phyloP scores from a whole-genome alignment of 2,797 vertebrate genomes.

The Echiichthys vipera region DNA sequence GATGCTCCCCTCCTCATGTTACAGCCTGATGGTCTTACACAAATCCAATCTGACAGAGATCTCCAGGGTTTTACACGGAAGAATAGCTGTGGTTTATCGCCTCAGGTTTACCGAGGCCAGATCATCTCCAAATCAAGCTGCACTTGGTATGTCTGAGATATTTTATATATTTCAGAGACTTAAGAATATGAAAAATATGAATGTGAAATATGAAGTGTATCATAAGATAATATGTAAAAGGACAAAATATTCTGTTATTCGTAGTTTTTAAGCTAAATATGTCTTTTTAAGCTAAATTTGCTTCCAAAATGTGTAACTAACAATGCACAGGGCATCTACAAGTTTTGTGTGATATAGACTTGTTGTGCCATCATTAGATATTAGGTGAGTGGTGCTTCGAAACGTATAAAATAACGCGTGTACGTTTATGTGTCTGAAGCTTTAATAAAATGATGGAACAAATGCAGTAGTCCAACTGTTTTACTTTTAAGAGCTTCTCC shows the following conservation, averaged over 20 bases:
- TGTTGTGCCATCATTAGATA: constrained; percentile 4
- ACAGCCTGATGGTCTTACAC: constrained; percentile 71
- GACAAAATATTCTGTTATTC: too few species aligned
- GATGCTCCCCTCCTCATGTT: constrained; percentile 63
- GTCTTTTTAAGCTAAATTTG: neutral
- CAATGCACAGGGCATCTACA: neutral
- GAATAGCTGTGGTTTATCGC: constrained; percentile 64
- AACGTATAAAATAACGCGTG: too few species aligned
- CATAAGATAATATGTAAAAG: neutral
- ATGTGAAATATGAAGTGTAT: neutral
- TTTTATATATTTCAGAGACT: neutral
- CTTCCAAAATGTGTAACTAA: neutral
- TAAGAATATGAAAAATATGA: neutral
- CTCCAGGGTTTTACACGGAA: constrained; percentile 56
- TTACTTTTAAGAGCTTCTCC: too few species aligned
- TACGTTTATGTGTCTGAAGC: too few species aligned
- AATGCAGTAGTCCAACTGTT: too few species aligned
- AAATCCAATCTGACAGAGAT: constrained; percentile 74
- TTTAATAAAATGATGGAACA: too few species aligned
- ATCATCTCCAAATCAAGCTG: constrained; percentile 30
- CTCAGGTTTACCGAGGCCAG: constrained; percentile 48
- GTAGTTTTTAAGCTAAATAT: too few species aligned
- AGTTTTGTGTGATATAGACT: neutral
- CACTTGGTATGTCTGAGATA: neutral
- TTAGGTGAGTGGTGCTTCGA: too few species aligned